Conservation (phyloP, 92 coral and sea anemone species). For the Zoanthus sociatus region DNA sequence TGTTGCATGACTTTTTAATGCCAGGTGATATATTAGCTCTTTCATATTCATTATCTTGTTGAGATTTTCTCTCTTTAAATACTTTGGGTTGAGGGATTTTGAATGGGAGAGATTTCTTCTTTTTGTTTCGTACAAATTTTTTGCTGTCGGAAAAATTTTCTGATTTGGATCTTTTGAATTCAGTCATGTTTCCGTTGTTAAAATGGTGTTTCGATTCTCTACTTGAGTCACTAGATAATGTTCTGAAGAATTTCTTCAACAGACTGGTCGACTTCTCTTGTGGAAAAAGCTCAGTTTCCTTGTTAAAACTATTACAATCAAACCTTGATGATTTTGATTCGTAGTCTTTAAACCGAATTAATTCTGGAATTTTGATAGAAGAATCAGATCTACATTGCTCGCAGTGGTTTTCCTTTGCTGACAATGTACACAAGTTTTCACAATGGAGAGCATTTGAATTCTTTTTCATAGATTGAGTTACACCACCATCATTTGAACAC, state of each 20-base stretch:
- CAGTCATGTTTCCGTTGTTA: neutral
- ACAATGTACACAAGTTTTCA: neutral
- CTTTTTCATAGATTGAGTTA: neutral
- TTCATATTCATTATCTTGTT: neutral
- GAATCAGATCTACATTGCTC: neutral
- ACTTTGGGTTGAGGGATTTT: slow-evolving; percentile 17
- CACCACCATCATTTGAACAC: too few species aligned
- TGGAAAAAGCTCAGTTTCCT: neutral
- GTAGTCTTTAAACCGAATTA: slow-evolving; percentile 1
- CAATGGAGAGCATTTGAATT: neutral
- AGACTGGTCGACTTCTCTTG: slow-evolving; percentile 13
- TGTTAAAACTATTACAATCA: neutral
- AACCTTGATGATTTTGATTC: neutral
- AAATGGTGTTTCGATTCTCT: neutral
- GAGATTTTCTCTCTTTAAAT: neutral
- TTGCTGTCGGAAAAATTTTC: neutral
- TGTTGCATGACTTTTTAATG: neutral
- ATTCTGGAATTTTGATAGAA: neutral
- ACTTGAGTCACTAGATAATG: slow-evolving; percentile 30
- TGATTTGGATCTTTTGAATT: slow-evolving; percentile 11
- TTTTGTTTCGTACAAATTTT: neutral
- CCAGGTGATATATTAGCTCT: neutral
- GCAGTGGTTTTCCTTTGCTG: neutral
- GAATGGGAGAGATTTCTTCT: slow-evolving; percentile 18
- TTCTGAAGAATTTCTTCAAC: neutral